A percentile compares a stretch with the other conserved stretches of the same genome.
Evolutionary conservation across 2,113 vertebrate genomes (phyloP).

Genomic region (Rafetus swinhoei): DNA sequence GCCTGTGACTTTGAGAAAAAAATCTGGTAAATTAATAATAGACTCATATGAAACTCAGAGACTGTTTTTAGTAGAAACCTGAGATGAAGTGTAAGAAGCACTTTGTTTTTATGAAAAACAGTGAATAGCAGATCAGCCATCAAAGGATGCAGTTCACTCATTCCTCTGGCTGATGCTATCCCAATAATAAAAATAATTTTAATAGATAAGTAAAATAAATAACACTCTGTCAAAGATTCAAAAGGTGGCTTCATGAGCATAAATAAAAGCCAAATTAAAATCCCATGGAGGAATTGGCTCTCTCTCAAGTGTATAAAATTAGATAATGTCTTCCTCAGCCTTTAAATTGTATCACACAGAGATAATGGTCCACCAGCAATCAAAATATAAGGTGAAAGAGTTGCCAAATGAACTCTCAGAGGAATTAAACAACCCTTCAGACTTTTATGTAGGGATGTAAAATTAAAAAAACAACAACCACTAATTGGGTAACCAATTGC

Average conservation of each 20-base stretch:
- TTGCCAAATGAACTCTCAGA: too few relatives aligned
- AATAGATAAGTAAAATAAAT: not conserved
- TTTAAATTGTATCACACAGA: not conserved
- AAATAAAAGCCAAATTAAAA: not conserved
- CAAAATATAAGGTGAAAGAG: too few relatives aligned
- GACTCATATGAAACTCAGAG: not conserved
- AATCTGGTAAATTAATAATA: not conserved
- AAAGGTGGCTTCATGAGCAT: not conserved
- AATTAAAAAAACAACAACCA: too few relatives aligned
- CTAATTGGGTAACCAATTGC: too few relatives aligned
- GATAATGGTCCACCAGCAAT: not conserved
- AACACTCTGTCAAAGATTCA: not conserved
- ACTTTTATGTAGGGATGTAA: too few relatives aligned
- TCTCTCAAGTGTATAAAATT: not conserved
- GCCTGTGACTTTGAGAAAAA: not conserved
- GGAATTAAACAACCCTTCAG: too few relatives aligned
- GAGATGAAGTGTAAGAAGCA: not conserved
- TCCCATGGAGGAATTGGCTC: not conserved
- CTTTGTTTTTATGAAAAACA: not conserved
- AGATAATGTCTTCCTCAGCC: not conserved
- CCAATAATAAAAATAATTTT: not conserved
- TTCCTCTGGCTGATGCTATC: not conserved
- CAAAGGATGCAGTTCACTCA: not conserved
- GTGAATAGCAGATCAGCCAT: not conserved
- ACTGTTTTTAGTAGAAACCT: not conserved